Percentiles rank a stretch among this genome's conserved stretches.
These are phyloP conservation scores for Molorchus minor DNA, from an alignment of 2,888 invertebrate genomes.

Conservation along the genomic window DNA sequence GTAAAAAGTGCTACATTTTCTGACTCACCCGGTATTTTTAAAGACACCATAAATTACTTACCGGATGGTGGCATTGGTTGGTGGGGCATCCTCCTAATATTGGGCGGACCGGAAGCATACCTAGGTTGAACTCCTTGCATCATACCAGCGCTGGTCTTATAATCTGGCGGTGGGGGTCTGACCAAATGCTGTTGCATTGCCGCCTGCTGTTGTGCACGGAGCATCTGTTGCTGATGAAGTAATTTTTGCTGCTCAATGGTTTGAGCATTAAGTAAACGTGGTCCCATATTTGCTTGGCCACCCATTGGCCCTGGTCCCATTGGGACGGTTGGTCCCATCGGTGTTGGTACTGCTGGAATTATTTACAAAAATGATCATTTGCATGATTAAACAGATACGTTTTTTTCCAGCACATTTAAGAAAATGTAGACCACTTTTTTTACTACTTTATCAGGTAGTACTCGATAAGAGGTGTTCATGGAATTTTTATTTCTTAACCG, in stretches of 20 bases:
- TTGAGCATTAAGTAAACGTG: constrained; percentile 27
- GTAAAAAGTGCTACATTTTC: no score
- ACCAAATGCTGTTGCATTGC: constrained; percentile 60
- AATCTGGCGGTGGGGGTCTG: constrained; percentile 85
- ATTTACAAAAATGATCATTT: no score
- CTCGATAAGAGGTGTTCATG: no score
- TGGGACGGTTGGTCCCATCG: constrained; percentile 47
- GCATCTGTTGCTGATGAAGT: constrained; percentile 65
- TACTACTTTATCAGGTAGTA: no score
- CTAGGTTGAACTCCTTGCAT: constrained; percentile 59
- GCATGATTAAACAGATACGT: no score
- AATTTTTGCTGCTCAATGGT: constrained; percentile 56
- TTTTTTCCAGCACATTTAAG: no score
- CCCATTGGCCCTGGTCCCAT: constrained; percentile 42
- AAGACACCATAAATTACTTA: constrained; percentile 51
- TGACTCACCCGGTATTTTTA: no score
- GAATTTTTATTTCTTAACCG: no score
- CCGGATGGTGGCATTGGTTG: constrained; percentile 77
- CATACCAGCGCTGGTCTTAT: constrained; percentile 74
- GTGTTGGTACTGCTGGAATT: constrained; percentile 34
- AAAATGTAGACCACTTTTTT: no score
- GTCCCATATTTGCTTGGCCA: constrained; percentile 50
- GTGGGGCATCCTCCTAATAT: constrained; percentile 73
- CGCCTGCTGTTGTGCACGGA: constrained; percentile 69
- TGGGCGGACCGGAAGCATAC: constrained; percentile 63